Evolutionary conservation across 1,140 invertebrate species (phyloP).

Genomic region (Chrysoperla carnea): DNA sequence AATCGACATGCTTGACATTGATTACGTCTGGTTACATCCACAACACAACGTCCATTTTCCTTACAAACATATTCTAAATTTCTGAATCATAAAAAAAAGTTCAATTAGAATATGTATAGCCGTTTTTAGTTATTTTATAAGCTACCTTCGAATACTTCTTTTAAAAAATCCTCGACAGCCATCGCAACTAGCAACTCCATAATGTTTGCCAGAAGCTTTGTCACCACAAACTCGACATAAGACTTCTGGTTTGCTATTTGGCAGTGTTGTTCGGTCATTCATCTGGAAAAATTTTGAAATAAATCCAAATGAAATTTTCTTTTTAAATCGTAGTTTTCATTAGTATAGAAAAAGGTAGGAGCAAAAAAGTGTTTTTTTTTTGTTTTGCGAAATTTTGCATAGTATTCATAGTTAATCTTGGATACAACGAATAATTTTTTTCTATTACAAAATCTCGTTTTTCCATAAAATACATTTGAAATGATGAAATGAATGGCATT

Average conservation of each 20-base stretch:
- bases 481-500: no score
- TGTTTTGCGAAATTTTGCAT: no score
- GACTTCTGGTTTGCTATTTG: slow-evolving; percentile 23
- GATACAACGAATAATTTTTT: no score
- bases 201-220: slow-evolving; percentile 84
- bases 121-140: not conserved
- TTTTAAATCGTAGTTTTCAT: no score
- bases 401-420: no score
- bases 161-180: slow-evolving; percentile 89
- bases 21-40: slow-evolving; percentile 81
- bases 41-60: slow-evolving; percentile 71
- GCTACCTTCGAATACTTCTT: slow-evolving; percentile 61
- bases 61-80: slow-evolving; percentile 89
- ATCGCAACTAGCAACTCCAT: slow-evolving; percentile 79
- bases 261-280: not conserved
- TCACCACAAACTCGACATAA: slow-evolving; percentile 71
- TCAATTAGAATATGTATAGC: not conserved
- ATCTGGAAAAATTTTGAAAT: not conserved
- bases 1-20: slow-evolving; percentile 92
- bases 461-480: no score
- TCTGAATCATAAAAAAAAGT: slow-evolving; percentile 22
- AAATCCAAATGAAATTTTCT: no score
- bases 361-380: no score
- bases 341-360: no score
- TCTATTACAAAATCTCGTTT: no score